These are phyloP conservation scores for Polyergus mexicanus DNA, from an alignment of 1,140 invertebrate species.

Conservation along the genomic window DNA sequence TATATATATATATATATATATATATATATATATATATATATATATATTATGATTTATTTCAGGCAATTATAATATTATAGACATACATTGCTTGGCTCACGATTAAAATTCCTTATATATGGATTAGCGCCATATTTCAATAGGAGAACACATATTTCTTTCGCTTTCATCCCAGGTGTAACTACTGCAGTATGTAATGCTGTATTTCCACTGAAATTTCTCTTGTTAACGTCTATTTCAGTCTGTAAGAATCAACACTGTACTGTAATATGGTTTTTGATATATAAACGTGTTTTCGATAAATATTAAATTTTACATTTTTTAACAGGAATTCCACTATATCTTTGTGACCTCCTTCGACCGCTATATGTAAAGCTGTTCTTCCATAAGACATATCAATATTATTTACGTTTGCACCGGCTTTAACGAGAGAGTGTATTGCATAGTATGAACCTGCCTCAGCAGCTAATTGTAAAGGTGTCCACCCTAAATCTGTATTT, in stretches of 20 bases:
- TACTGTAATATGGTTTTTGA: slow-evolving; percentile 1
- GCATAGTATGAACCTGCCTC: slow-evolving; percentile 85
- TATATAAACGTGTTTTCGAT: slow-evolving; percentile 20
- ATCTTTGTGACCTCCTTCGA: slow-evolving; percentile 84
- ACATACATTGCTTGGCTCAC: slow-evolving; percentile 46
- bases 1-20: neutral
- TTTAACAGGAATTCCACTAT: slow-evolving; percentile 87
- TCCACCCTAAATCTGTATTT: slow-evolving; percentile 83
- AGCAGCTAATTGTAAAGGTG: slow-evolving; percentile 86
- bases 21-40: neutral
- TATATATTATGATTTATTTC: neutral
- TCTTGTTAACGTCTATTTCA: slow-evolving; percentile 81
- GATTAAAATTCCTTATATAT: slow-evolving; percentile 75
- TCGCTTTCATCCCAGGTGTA: slow-evolving; percentile 74
- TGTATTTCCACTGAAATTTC: slow-evolving; percentile 82
- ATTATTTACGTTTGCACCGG: slow-evolving; percentile 86
- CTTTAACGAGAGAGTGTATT: slow-evolving; percentile 84
- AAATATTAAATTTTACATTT: slow-evolving; percentile 71
- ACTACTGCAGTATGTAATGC: slow-evolving; percentile 82
- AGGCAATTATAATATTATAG: neutral
- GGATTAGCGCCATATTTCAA: slow-evolving; percentile 80
- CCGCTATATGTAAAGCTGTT: slow-evolving; percentile 88
- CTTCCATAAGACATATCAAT: slow-evolving; percentile 87
- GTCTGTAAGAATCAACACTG: slow-evolving; percentile 71
- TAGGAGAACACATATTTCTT: slow-evolving; percentile 80